Percentiles rank a stretch among this genome's conserved stretches.
phyloP scores from a whole-genome alignment of 2,888 invertebrate genomes.

The Pandemis cinnamomeana region DNA sequence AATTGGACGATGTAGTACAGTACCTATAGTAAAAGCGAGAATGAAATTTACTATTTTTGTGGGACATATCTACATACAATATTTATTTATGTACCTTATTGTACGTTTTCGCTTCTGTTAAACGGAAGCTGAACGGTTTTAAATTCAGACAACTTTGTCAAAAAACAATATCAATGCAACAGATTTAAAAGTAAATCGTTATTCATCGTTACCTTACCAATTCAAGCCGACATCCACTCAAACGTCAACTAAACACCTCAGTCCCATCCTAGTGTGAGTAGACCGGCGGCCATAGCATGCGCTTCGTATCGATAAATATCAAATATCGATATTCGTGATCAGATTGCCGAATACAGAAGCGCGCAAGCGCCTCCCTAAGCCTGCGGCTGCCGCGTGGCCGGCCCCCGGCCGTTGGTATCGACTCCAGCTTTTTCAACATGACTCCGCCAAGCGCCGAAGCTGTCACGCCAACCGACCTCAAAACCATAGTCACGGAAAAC shows the following conservation, averaged over 20 bases:
- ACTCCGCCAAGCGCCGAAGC: slow-evolving; percentile 80
- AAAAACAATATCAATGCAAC: too few species aligned
- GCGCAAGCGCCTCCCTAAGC: slow-evolving; percentile 75
- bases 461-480: slow-evolving; percentile 63
- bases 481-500: slow-evolving; percentile 48
- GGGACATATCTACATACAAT: too few species aligned
- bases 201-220: slow-evolving; percentile 22
- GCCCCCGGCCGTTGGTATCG: slow-evolving; percentile 73
- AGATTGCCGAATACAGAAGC: slow-evolving; percentile 82
- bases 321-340: slow-evolving; percentile 56
- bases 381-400: slow-evolving; percentile 75
- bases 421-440: slow-evolving; percentile 72
- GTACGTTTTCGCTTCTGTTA: too few species aligned
- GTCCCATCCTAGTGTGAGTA: slow-evolving; percentile 42
- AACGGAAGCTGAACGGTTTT: too few species aligned
- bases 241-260: slow-evolving; percentile 43
- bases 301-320: slow-evolving; percentile 36
- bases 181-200: slow-evolving; percentile 4
- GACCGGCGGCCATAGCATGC: slow-evolving; percentile 38
- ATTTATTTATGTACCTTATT: too few species aligned
- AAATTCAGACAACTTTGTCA: too few species aligned
- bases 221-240: slow-evolving; percentile 42
- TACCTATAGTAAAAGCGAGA: too few species aligned
- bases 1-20: too few species aligned
- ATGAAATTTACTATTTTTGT: too few species aligned